Evolutionary conservation across 2,888 invertebrate species (phyloP).

Genomic region (Chirona hameri): DNA sequence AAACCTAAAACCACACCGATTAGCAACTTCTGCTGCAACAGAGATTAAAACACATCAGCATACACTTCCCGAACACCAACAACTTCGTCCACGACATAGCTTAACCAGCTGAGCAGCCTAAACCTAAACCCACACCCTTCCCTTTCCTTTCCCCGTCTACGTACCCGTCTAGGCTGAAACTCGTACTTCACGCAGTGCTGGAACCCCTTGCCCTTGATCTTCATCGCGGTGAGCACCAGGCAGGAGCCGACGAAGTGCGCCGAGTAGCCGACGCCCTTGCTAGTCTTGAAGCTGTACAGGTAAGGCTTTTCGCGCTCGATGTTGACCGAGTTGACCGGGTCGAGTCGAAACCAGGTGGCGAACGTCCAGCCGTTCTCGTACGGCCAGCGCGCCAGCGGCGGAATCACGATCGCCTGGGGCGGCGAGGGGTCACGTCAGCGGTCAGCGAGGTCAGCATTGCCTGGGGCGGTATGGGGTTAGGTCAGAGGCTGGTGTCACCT

Average conservation of each 20-base stretch:
- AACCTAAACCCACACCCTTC: no score
- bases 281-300: slow-evolving; percentile 97
- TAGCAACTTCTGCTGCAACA: no score
- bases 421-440: slow-evolving; percentile 35
- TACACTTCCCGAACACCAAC: no score
- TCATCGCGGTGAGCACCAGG: slow-evolving; percentile 96
- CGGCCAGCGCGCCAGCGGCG: slow-evolving; percentile 97
- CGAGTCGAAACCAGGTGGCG: slow-evolving; percentile 97
- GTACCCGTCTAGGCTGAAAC: slow-evolving; percentile 93
- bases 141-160: slow-evolving; percentile 28
- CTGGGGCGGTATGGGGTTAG: not conserved
- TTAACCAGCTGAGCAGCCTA: no score
- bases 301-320: slow-evolving; percentile 98
- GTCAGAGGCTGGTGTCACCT: not conserved
- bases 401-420: slow-evolving; percentile 89
- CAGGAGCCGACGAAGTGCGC: slow-evolving; percentile 99
- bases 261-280: slow-evolving; percentile 97
- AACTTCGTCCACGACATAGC: no score
- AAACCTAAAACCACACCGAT: no score
- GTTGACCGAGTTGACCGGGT: slow-evolving; percentile 97
- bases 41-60: no score
- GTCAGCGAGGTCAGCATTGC: not conserved
- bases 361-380: slow-evolving; percentile 99
- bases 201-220: slow-evolving; percentile 91
- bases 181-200: slow-evolving; percentile 99